Conservation (phyloP, 2,888 invertebrate genomes). For the Apoda limacodes region DNA sequence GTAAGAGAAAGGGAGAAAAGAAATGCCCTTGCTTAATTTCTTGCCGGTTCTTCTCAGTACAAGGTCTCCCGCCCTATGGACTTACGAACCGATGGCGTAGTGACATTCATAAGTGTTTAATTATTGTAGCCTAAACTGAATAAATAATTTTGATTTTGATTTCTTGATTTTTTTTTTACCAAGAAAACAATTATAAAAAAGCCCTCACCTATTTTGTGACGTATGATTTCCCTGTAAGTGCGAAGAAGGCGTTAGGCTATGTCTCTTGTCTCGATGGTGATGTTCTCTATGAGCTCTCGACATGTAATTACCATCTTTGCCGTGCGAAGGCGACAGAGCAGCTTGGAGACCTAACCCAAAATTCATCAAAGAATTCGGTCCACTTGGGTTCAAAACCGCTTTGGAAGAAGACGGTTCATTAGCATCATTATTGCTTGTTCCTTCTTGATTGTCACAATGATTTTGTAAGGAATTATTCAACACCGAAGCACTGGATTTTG, state of each 20-base stretch:
- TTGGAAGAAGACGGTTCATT: slow-evolving; percentile 40
- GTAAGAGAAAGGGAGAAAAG: too few relatives aligned
- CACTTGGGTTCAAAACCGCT: slow-evolving; percentile 22
- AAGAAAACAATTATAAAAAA: too few relatives aligned
- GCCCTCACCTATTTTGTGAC: slow-evolving; percentile 46
- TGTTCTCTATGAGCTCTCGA: slow-evolving; percentile 34
- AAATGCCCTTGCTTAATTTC: too few relatives aligned
- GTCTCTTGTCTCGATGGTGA: slow-evolving; percentile 63
- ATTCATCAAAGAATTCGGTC: slow-evolving; percentile 45
- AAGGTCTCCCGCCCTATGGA: too few relatives aligned
- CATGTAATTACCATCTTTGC: slow-evolving; percentile 38
- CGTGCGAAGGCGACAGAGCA: slow-evolving; percentile 51
- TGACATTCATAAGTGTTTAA: too few relatives aligned
- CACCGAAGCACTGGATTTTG: slow-evolving; percentile 39
- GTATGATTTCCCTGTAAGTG: slow-evolving; percentile 47
- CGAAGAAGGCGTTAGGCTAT: slow-evolving; percentile 60
- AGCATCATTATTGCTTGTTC: slow-evolving; percentile 31
- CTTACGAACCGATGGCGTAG: too few relatives aligned
- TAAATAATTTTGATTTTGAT: too few relatives aligned
- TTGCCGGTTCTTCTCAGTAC: too few relatives aligned
- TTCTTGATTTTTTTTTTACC: too few relatives aligned
- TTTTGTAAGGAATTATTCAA: slow-evolving; percentile 26
- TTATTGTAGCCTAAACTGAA: too few relatives aligned
- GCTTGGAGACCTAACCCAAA: slow-evolving; percentile 53
- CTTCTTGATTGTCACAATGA: slow-evolving; percentile 31